phyloP scores from a whole-genome alignment of 2,113 vertebrate species.

The Leptosomus discolor region DNA sequence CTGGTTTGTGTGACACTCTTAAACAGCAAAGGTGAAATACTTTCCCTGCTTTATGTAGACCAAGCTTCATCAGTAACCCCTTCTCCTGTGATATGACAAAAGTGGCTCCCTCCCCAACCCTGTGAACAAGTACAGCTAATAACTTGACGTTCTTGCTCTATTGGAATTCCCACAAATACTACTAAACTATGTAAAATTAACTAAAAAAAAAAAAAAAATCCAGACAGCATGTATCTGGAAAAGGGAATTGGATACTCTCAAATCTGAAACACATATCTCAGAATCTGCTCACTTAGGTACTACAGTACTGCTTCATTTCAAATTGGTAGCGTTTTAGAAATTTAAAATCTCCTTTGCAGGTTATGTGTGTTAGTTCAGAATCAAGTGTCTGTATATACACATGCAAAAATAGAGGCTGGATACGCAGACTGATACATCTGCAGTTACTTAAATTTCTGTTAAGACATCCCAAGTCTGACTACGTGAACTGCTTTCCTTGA shows the following conservation, averaged over 20 bases:
- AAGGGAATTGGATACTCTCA: not conserved
- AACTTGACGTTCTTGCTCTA: not conserved
- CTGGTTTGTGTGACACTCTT: not conserved
- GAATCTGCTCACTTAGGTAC: not conserved
- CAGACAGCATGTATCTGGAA: not conserved
- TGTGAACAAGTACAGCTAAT: not conserved
- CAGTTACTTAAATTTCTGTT: not conserved
- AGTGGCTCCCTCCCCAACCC: fast-evolving
- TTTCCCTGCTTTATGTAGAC: not conserved
- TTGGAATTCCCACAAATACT: not conserved
- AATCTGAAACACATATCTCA: not conserved
- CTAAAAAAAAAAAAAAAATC: too few species aligned
- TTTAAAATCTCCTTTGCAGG: not conserved
- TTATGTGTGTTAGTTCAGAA: not conserved
- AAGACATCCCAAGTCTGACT: not conserved
- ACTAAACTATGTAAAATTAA: not conserved
- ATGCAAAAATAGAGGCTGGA: not conserved
- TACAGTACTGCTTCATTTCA: not conserved
- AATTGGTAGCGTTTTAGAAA: not conserved
- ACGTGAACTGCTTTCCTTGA: not conserved
- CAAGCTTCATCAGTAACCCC: not conserved
- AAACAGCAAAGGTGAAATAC: not conserved
- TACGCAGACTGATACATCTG: too few species aligned
- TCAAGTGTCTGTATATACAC: not conserved
- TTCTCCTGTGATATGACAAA: not conserved